phyloP scores from a whole-genome alignment of 2,113 vertebrate genomes.

The Burhinus oedicnemus region DNA sequence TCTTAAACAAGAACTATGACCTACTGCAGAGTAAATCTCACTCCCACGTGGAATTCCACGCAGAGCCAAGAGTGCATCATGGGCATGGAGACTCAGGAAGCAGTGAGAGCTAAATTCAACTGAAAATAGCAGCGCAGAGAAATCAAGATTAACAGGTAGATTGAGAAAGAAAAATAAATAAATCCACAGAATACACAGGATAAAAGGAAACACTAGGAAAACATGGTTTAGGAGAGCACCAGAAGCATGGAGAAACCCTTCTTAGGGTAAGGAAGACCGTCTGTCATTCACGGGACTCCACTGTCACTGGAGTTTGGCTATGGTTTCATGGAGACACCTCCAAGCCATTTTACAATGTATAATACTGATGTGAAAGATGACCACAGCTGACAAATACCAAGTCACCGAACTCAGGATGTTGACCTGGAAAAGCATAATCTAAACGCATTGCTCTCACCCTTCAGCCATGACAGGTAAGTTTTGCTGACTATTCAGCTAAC shows the following conservation, averaged over 20 bases:
- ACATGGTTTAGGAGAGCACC: background rate
- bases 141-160: background rate
- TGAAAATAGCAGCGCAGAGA: background rate
- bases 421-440: background rate
- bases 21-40: background rate
- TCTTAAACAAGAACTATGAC: background rate
- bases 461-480: background rate
- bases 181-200: background rate
- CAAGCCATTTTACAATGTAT: background rate
- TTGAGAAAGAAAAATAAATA: too few species aligned
- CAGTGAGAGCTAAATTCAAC: background rate
- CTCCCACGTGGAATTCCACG: background rate
- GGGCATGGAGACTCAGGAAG: background rate
- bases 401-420: background rate
- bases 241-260: background rate
- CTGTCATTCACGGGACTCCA: background rate
- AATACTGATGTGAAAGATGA: background rate
- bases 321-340: background rate
- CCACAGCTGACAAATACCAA: background rate
- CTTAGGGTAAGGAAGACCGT: background rate
- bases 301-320: background rate
- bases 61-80: fast-evolving
- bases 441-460: background rate
- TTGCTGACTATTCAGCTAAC: background rate
- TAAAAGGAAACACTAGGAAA: background rate